phyloP scores from a whole-genome alignment of 2,797 vertebrate species.

The Hippocampus kuda region DNA sequence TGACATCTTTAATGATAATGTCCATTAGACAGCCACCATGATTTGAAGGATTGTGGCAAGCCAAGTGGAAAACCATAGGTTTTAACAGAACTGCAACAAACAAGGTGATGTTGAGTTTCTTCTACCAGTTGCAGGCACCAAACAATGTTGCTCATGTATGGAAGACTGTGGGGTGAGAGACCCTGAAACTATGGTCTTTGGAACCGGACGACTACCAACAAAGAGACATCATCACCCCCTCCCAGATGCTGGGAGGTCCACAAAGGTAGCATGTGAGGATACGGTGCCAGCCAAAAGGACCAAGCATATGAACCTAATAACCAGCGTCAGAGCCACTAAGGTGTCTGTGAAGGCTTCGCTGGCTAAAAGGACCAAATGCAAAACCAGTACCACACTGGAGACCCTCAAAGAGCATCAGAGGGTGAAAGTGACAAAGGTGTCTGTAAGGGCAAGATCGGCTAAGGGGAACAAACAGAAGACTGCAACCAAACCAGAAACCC shows the following conservation, averaged over 20 bases:
- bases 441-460: background rate
- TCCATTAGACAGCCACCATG: too few relatives aligned
- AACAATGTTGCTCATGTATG: background rate
- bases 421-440: background rate
- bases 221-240: background rate
- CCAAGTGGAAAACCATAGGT: too few relatives aligned
- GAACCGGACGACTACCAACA: background rate
- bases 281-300: background rate
- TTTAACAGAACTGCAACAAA: background rate
- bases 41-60: too few relatives aligned
- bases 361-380: background rate
- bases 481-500: background rate
- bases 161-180: background rate
- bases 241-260: background rate
- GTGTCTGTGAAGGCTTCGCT: background rate
- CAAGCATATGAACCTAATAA: background rate
- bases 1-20: too few relatives aligned
- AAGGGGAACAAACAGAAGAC: background rate
- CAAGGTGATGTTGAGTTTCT: constrained; percentile 1
- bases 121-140: background rate
- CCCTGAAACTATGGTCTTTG: too few relatives aligned
- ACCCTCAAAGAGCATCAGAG: background rate
- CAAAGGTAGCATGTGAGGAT: background rate
- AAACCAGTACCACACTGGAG: background rate
- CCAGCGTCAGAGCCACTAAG: background rate